Conservation (phyloP, 2,888 invertebrate genomes). For the Amorpha juglandis region DNA sequence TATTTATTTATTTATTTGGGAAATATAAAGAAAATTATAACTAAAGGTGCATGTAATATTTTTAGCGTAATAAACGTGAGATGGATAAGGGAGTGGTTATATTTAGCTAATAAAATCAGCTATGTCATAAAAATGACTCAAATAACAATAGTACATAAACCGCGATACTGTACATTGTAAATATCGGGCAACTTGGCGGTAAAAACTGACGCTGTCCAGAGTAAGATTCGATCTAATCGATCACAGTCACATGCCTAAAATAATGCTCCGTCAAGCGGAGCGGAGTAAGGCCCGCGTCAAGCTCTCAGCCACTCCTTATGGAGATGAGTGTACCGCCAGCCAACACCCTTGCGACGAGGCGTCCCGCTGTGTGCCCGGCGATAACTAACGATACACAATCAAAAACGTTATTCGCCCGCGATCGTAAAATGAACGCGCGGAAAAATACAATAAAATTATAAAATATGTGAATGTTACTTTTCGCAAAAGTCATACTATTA, state of each 20-base stretch:
- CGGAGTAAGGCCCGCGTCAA: constrained; percentile 41
- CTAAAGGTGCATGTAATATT: too few relatives aligned
- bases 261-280: constrained; percentile 69
- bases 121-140: neutral
- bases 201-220: constrained; percentile 71
- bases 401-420: constrained; percentile 57
- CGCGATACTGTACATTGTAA: constrained; percentile 21
- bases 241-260: constrained; percentile 80
- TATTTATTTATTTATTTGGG: too few relatives aligned
- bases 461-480: constrained; percentile 3
- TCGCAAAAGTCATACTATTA: constrained; percentile 1
- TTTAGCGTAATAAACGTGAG: too few relatives aligned
- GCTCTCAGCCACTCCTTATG: constrained; percentile 55
- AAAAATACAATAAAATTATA: constrained; percentile 23
- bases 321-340: constrained; percentile 62
- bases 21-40: too few relatives aligned
- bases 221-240: constrained; percentile 77
- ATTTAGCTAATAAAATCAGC: too few relatives aligned
- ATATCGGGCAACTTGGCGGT: constrained; percentile 47
- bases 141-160: neutral
- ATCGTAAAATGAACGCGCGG: constrained; percentile 35
- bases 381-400: constrained; percentile 62
- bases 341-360: constrained; percentile 60
- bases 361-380: constrained; percentile 58
- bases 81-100: too few relatives aligned